Conservation (phyloP, 2,888 invertebrate genomes). For the Limnephilus auricula region DNA sequence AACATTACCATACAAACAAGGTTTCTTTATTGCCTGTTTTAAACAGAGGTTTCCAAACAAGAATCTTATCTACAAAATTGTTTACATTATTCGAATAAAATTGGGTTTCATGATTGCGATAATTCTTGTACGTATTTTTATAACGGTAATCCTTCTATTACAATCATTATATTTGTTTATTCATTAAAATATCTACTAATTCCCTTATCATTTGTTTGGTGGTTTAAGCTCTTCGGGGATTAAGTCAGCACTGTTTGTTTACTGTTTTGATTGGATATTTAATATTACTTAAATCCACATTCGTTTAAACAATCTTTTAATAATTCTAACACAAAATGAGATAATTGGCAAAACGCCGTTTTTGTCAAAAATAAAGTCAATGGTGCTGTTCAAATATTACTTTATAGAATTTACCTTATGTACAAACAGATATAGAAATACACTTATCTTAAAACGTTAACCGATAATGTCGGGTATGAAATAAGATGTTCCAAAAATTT, state of each 20-base stretch:
- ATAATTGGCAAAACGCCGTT: too few species aligned
- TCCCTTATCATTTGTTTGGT: not conserved
- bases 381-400: too few species aligned
- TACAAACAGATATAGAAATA: too few species aligned
- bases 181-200: not conserved
- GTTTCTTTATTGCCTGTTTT: conserved; percentile 27
- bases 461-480: too few species aligned
- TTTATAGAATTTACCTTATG: too few species aligned
- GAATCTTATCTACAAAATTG: not conserved
- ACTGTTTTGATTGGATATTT: not conserved
- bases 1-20: conserved; percentile 46
- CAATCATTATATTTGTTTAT: not conserved
- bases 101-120: too few species aligned
- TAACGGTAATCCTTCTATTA: not conserved
- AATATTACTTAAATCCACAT: not conserved
- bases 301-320: not conserved
- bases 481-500: too few species aligned
- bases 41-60: conserved; percentile 26
- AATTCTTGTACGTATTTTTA: not conserved
- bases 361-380: too few species aligned
- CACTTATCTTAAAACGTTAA: too few species aligned
- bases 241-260: not conserved
- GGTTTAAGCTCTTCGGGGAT: not conserved
- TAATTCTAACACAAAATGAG: too few species aligned
- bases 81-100: not conserved